Base-by-base conservation (phyloP, 2,888 invertebrate species). In the Cotesia congregata region DNA sequence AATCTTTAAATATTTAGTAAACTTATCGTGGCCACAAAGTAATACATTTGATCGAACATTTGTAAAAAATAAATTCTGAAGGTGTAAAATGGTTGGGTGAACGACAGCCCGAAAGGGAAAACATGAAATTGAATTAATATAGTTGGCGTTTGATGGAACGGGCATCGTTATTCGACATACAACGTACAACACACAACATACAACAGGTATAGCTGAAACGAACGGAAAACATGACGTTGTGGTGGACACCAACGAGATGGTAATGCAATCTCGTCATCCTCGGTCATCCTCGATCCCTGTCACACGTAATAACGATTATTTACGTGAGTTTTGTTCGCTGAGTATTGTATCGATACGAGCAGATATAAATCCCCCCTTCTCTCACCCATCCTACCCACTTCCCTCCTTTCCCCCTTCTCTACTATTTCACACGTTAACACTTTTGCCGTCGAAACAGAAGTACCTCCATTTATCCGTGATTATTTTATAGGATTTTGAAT, bases 291-390 rank as follows among this genome's bases (percentile, higher is more conserved):
- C 83, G 84, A 71, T 67, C 78, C 80, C 78, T 82, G 85, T 83
- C 84, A 82, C 77, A 76, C 75, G 79, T 80, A 81, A 85, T 85
- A 83, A 84, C 82, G 80, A 85, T 83, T 83, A 83, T 82, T 81
- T 79, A 78, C 76, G 72, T 40, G 41, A 65, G 65, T 41, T 61
- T 62, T 15, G 72, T 62, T 62, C 15, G 72, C 20, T 17, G 59
- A 30, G 60, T 65, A 50, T 67, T 40, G 40, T 30, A 65, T 71
- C 39, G 72, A 64, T 64, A 64, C 41, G 30, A 40, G 41, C 50
- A 30, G 50, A 73, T 73, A 67, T 73, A 67, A 67, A 73, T 73
- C 59, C 67, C 15, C 3, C 65, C 38, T n/a, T 40, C 30, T 59
- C 20, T 20, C 41, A 38, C 39, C 41, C 67, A 67, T 39, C 39